Base-by-base conservation (phyloP, 2,113 vertebrate species). In the Muscicapa adusta region DNA sequence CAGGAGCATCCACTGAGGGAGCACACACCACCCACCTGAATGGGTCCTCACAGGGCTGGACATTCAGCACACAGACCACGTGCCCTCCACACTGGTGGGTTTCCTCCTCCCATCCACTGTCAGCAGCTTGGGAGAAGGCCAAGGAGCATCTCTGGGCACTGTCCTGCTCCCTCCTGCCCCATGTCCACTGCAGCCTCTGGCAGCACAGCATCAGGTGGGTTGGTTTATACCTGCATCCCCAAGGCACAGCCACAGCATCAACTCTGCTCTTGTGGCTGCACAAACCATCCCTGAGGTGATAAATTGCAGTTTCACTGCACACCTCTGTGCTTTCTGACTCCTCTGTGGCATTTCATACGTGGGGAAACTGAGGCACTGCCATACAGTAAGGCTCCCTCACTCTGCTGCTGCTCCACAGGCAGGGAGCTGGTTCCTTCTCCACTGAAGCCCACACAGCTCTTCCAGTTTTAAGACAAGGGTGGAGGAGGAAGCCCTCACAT, bases 201-300 rank as follows among this genome's bases (percentile, higher is more conserved):
- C 33, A 12, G 29, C 15, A 31, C 1, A 24, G 58, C 15, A 14
- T 6, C 1, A 2, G 16, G 67, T 0, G 2, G 20, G 45, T 2
- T 1, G 2, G 33, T 66, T 48, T 17, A 40, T 7, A 36, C 31
- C 51, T 10, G 0, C 3, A 10, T 16, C 12, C 58, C 25, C 6
- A 4, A 24, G 51, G 47, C 31, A 50, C 0, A 1, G 51, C 51
- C 51, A 26, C 81, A 38, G 56, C 13, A 0, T 5, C 7, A 24
- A 1, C 34, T 29, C 54, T n/a, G 50, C 23, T 14, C 33, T 2
- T 4, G 72, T 6, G 54, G 72, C 85, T 62, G 82, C 93, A n/a
- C 60, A 29, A 29, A 12, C 10, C 13, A 29, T 8, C 53, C 66
- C 15, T 0, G 1, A 56, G 31, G 60, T 1, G 9, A 65, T 5